A percentile compares a stretch with the other conserved stretches of the same genome.
Conservation (phyloP, 2,797 vertebrate species). For the Sebastes oblongus region DNA sequence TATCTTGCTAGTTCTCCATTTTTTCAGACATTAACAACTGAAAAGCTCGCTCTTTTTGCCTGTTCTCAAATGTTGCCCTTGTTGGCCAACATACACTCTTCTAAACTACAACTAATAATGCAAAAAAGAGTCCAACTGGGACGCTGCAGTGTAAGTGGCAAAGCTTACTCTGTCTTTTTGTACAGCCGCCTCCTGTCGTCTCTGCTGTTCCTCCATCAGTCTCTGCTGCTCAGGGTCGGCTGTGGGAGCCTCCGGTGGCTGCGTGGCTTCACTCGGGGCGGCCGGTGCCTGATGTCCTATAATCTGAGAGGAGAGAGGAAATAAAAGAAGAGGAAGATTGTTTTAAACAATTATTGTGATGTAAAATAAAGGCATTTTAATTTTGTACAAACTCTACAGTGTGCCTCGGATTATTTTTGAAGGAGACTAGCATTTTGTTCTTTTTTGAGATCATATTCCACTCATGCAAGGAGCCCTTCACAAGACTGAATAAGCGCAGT, state of each 20-base stretch:
- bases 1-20: neutral
- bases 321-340: neutral
- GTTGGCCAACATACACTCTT: neutral
- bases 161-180: slow-evolving; percentile 91
- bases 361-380: too few species aligned
- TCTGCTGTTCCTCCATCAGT: slow-evolving; percentile 59
- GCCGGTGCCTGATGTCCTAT: slow-evolving; percentile 60
- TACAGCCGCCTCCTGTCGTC: slow-evolving; percentile 87
- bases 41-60: neutral
- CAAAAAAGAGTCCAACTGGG: neutral
- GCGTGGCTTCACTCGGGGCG: slow-evolving; percentile 31
- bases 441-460: too few species aligned
- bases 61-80: neutral
- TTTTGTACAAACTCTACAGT: too few species aligned
- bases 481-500: too few species aligned
- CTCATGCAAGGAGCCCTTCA: too few species aligned
- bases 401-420: too few species aligned
- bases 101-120: neutral
- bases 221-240: slow-evolving; percentile 68
- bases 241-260: neutral
- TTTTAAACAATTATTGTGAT: too few species aligned
- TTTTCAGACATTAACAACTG: neutral
- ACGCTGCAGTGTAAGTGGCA: neutral
- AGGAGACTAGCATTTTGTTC: too few species aligned
- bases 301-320: neutral